These are phyloP conservation scores for Panorpa germanica DNA, from an alignment of 2,888 invertebrate species.

Conservation along the genomic window DNA sequence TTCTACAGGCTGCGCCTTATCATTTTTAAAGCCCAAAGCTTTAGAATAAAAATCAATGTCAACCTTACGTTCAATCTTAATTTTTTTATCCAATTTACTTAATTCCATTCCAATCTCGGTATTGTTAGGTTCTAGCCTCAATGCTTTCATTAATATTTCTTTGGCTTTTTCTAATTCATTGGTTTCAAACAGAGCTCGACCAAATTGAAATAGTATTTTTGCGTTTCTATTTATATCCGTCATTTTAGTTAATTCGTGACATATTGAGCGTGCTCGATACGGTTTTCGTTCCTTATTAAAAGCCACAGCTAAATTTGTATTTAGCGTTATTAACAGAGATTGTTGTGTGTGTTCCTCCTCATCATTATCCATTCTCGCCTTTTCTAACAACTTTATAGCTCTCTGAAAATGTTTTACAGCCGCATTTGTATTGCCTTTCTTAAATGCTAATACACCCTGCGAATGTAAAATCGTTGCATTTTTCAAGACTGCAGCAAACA, in stretches of 20 bases:
- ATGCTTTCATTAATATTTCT: slow-evolving; percentile 30
- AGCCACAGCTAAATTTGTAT: slow-evolving; percentile 53
- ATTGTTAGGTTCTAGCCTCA: slow-evolving; percentile 31
- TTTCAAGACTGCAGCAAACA: too few relatives aligned
- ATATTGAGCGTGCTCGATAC: slow-evolving; percentile 35
- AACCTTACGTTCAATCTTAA: too few relatives aligned
- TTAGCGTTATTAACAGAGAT: slow-evolving; percentile 40
- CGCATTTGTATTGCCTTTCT: too few relatives aligned
- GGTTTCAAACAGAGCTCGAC: slow-evolving; percentile 42
- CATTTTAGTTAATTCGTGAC: slow-evolving; percentile 36
- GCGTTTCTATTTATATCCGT: slow-evolving; percentile 31
- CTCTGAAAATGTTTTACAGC: too few relatives aligned
- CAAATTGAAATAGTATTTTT: slow-evolving; percentile 45
- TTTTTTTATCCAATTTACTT: too few relatives aligned
- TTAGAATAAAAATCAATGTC: too few relatives aligned
- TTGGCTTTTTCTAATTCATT: slow-evolving; percentile 38
- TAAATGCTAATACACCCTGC: too few relatives aligned
- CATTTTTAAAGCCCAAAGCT: too few relatives aligned
- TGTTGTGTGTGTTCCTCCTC: slow-evolving; percentile 38
- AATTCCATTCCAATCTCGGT: slow-evolving; percentile 33
- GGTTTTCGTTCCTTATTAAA: slow-evolving; percentile 43
- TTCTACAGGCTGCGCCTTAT: too few relatives aligned
- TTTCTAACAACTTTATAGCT: too few relatives aligned
- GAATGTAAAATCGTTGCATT: too few relatives aligned
- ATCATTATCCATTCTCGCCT: slow-evolving; percentile 39